Evolutionary conservation across 2,113 vertebrate species (phyloP), one percentile per base, ranked within the genome.

Genomic region (Mustela lutreola): DNA sequence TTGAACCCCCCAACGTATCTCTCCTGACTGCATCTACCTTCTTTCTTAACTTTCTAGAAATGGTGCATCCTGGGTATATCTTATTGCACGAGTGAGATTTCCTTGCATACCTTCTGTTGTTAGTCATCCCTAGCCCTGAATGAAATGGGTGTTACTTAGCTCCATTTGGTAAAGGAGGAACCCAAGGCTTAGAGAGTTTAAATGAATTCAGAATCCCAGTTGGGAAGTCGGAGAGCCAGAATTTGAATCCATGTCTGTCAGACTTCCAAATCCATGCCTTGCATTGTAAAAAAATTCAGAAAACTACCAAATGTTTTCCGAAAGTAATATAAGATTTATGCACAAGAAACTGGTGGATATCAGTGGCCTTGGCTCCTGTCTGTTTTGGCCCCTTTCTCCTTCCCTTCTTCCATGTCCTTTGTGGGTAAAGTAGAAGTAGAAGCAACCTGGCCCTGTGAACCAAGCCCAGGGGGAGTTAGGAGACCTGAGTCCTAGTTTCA

Each of bases 211-310:
- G 1, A 58, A 16, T 84, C 71, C 91, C 15, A 91, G 0, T 4
- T 31, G 60, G 15, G 84, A 67, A 42, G 11, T 56, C 1, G 2
- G 33, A 80, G 19, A 79, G 9, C 28, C n/a, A 62, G 65, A 67
- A 58, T 73, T 63, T 89, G 76, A 62, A 83, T 78, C 42, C 28
- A 2, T 63, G 76, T 67, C 31, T 85, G 11, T 95, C 12, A 81
- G 75, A 73, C 33, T 84, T 91, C 28, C 73, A 48, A 86, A 39
- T n/a, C 21, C 26, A 28, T 65, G 73, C 19, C 48, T 91, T 67
- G 63, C 56, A 24, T 33, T 97, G 24, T 53, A 75, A 56, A 70
- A 87, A 87, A 76, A 86, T 91, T 83, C 33, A 56, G 82, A 70
- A 71, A 94, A 76, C 58, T 75, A 12, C 7, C 22, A 53, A n/a